Evolutionary conservation across 2,888 invertebrate species (phyloP), one percentile per base, ranked within the genome.

Genomic region (Morpho deidamia): DNA sequence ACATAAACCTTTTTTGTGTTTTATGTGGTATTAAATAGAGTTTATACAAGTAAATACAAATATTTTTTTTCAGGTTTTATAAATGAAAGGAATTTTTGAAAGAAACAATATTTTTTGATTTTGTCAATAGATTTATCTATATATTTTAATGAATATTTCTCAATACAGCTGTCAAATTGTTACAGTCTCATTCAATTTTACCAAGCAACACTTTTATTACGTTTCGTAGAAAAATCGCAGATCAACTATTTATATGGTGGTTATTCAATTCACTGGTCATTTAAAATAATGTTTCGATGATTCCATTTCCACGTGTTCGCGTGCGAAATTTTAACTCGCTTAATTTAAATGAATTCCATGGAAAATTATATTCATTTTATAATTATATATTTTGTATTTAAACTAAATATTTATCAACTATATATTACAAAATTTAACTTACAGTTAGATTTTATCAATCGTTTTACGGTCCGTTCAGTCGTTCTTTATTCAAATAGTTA

Each of bases 61-160:
- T 23, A 23, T 23, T 23, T 23, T 23, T 23, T 23, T 5, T 23
- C 0, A 23, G 23, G 23, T 1, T 23, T 23, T 23, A 5, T 5
- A 23, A 11, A n/a, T 32, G 10, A 11, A 14, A 11, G 38, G 42
- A 32, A 10, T 38, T 33, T 34, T 55, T 42, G 64, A 77, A 69
- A 65, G 66, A 82, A 82, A 79, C 76, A 75, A 77, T 68, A 76
- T 67, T 60, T n/a, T 62, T 69, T 59, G 64, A 71, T 81, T 78
- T 81, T 81, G 78, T 89, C 87, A 89, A 89, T 89, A 89, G 87
- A 87, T 88, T 89, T 87, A 88, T 89, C 87, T 88, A 88, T 89
- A 86, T 88, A 87, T 86, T 89, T 88, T 83, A 88, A 85, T 89
- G 87, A 88, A 87, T 88, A 88, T 80, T 82, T 84, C 74, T 83